A percentile compares a stretch with the other conserved stretches of the same genome.
Conservation (phyloP, 1,140 invertebrate species). For the Phenacoccus solenopsis region DNA sequence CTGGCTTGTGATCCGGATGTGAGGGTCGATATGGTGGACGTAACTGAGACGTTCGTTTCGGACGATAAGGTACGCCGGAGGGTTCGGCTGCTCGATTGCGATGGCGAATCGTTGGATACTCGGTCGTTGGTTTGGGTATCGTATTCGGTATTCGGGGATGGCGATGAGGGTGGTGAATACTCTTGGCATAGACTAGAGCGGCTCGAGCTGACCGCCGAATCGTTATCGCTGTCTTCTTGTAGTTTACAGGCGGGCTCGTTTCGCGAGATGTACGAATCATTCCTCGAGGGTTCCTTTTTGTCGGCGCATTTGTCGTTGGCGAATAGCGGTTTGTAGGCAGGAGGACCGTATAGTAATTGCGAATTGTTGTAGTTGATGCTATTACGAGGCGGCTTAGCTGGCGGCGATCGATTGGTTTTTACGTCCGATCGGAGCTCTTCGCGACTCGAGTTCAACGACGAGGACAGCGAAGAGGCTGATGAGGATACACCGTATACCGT, state of each 20-base stretch:
- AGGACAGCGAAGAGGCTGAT: conserved; percentile 27
- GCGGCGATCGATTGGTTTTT: conserved; percentile 4
- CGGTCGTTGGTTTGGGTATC: conserved; percentile 22
- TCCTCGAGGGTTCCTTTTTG: not conserved
- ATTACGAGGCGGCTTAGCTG: conserved; percentile 21
- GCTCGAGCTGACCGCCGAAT: conserved; percentile 69
- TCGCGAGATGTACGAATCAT: not conserved
- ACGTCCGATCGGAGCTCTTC: conserved; percentile 26
- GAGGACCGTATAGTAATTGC: not conserved
- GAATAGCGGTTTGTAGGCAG: not conserved
- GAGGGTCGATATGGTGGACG: conserved; percentile 42
- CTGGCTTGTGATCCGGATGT: conserved; percentile 49
- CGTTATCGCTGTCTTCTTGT: conserved; percentile 66
- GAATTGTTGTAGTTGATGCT: not conserved
- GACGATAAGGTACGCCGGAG: conserved; percentile 43
- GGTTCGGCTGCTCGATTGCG: conserved; percentile 25
- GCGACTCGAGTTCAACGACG: conserved; percentile 28
- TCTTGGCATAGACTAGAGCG: conserved; percentile 54
- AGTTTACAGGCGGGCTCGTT: not conserved
- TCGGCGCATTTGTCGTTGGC: not conserved
- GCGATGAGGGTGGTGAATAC: conserved; percentile 47
- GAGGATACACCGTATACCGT: conserved; percentile 45
- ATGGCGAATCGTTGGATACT: conserved; percentile 32
- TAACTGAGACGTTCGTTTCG: conserved; percentile 45
- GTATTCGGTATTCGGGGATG: conserved; percentile 34